A percentile compares a stretch with the other conserved stretches of the same genome.
phyloP scores from a whole-genome alignment of 2,888 invertebrate genomes.

The Drosophila meridiana region DNA sequence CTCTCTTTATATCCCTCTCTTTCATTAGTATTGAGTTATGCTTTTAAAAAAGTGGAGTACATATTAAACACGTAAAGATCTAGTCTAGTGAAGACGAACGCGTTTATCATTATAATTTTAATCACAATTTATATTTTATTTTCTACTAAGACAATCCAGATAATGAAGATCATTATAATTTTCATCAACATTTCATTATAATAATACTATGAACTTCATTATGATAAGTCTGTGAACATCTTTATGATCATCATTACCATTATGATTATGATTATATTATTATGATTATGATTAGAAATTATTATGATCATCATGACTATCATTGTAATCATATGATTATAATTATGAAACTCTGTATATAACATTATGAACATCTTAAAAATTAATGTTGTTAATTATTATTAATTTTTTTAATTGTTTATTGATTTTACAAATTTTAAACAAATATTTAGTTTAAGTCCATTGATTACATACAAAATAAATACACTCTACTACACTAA shows the following conservation, averaged over 20 bases:
- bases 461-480: not conserved
- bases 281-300: not conserved
- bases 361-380: not conserved
- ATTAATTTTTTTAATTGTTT: not conserved
- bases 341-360: too few species aligned
- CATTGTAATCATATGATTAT: not conserved
- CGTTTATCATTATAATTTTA: too few species aligned
- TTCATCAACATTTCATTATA: too few species aligned
- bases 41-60: too few species aligned
- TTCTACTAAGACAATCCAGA: too few species aligned
- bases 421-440: not conserved
- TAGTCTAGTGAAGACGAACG: too few species aligned
- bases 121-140: too few species aligned
- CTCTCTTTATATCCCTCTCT: not conserved
- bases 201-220: not conserved
- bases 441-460: not conserved
- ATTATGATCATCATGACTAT: not conserved
- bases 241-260: not conserved
- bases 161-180: too few species aligned
- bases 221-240: not conserved
- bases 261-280: not conserved
- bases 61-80: too few species aligned
- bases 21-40: too few species aligned
- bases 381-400: not conserved
- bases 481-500: not conserved